phyloP scores from a whole-genome alignment of 2,888 invertebrate species.

The Synergus itoensis region DNA sequence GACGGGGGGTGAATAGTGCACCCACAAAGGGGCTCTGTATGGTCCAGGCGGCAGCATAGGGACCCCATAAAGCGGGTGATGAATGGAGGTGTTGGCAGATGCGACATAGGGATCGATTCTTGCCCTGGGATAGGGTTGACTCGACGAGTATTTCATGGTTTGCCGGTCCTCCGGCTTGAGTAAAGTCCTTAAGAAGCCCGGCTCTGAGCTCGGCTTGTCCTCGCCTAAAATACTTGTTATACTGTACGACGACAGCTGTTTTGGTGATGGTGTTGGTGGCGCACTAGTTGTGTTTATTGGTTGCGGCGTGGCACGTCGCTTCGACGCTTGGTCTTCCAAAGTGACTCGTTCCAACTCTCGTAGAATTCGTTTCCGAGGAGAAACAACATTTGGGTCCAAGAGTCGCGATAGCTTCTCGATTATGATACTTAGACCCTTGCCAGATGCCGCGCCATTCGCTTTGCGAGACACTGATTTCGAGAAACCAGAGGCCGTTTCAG shows the following conservation, averaged over 20 bases:
- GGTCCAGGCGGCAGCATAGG: conserved; percentile 77
- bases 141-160: conserved; percentile 72
- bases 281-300: conserved; percentile 58
- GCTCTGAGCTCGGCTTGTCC: conserved; percentile 79
- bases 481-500: conserved; percentile 60
- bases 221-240: conserved; percentile 90
- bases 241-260: conserved; percentile 87
- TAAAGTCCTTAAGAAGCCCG: conserved; percentile 74
- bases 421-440: conserved; percentile 70
- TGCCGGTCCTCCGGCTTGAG: conserved; percentile 74
- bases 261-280: conserved; percentile 69
- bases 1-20: conserved; percentile 79
- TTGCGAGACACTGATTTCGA: conserved; percentile 60
- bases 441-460: conserved; percentile 63
- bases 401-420: conserved; percentile 74
- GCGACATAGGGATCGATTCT: conserved; percentile 72
- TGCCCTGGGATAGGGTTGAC: conserved; percentile 71
- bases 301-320: conserved; percentile 78
- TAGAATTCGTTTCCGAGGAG: conserved; percentile 90
- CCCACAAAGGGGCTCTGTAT: conserved; percentile 79
- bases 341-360: conserved; percentile 90
- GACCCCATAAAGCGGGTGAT: conserved; percentile 75
- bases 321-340: conserved; percentile 84
- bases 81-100: conserved; percentile 69
- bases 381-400: conserved; percentile 82